Conservation (phyloP, 2,888 invertebrate genomes). For the Aphodius granarius region DNA sequence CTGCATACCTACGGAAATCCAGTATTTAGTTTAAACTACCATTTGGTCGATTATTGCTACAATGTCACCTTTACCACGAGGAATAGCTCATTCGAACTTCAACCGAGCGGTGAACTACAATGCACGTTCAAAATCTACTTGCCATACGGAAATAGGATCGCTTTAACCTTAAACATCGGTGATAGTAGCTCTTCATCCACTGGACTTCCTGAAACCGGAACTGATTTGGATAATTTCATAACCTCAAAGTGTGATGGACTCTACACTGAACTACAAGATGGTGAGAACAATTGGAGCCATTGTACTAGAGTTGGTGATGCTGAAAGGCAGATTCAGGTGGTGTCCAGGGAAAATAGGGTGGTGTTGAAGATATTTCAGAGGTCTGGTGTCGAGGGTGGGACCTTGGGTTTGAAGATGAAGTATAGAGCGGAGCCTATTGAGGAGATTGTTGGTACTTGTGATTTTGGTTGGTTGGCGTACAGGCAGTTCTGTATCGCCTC, state of each 20-base stretch:
- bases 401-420: conserved; percentile 57
- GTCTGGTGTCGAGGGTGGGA: conserved; percentile 29
- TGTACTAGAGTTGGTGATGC: conserved; percentile 63
- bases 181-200: conserved; percentile 44
- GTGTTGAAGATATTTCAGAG: conserved; percentile 49
- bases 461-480: conserved; percentile 71
- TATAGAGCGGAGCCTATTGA: conserved; percentile 66
- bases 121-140: conserved; percentile 72
- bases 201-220: conserved; percentile 24
- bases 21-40: conserved; percentile 68
- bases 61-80: conserved; percentile 65
- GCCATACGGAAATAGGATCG: conserved; percentile 70
- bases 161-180: conserved; percentile 64
- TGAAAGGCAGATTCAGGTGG: conserved; percentile 61
- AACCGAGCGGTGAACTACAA: conserved; percentile 60
- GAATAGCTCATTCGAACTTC: conserved; percentile 68
- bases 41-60: conserved; percentile 72
- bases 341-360: conserved; percentile 62
- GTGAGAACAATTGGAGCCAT: conserved; percentile 61
- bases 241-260: conserved; percentile 58
- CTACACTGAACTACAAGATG: conserved; percentile 61
- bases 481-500: conserved; percentile 69
- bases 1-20: conserved; percentile 65
- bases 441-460: conserved; percentile 66
- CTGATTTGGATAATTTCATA: conserved; percentile 48